These are phyloP conservation scores for Reticulitermes speratus DNA, from an alignment of 1,140 invertebrate genomes.

Conservation along the genomic window DNA sequence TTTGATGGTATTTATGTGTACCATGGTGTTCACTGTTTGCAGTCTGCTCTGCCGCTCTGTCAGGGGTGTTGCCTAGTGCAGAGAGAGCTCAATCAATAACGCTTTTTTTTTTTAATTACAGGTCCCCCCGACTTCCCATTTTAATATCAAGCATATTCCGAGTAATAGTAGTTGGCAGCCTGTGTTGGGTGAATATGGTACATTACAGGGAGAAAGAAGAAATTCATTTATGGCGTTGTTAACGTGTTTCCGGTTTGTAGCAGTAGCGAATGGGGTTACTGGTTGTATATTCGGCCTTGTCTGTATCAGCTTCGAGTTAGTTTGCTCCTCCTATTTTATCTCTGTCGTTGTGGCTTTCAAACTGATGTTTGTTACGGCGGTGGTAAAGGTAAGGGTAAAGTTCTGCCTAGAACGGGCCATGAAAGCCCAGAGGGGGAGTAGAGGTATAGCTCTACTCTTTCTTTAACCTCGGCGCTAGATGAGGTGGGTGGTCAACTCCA, in stretches of 20 bases:
- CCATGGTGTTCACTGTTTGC: neutral
- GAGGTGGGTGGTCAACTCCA: no score
- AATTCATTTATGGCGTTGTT: neutral
- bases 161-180: neutral
- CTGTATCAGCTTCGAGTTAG: no score
- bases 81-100: neutral
- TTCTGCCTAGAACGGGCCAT: no score
- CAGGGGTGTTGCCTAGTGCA: neutral
- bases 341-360: no score
- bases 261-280: no score
- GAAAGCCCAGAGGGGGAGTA: no score
- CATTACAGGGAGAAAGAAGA: neutral
- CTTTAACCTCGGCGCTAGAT: no score
- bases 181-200: neutral
- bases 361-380: no score
- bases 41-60: neutral
- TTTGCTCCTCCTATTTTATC: no score
- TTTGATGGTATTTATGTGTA: neutral
- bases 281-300: no score
- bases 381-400: no score
- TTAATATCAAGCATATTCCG: neutral
- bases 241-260: neutral
- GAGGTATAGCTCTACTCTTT: no score
- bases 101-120: constrained; percentile 7
- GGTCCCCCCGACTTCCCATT: neutral